Percentiles rank a stretch among this genome's conserved stretches.
Evolutionary conservation across 2,797 vertebrate genomes (phyloP).

Genomic region (Caiman crocodilus): DNA sequence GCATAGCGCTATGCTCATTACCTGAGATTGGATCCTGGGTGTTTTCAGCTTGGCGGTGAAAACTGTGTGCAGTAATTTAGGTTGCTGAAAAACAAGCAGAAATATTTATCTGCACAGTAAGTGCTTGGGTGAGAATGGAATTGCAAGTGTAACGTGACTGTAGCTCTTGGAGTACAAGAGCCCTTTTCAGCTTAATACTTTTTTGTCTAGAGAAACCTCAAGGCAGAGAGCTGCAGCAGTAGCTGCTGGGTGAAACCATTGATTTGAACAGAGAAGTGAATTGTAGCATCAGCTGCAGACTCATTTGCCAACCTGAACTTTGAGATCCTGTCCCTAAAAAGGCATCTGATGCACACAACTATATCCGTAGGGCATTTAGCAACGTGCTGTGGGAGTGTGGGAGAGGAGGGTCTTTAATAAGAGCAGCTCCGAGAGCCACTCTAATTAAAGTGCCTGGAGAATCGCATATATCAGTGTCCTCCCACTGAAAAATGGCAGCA

Average conservation of each 20-base stretch:
- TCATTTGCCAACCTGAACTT: neutral
- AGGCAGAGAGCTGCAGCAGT: neutral
- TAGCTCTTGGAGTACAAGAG: neutral
- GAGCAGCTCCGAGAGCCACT: too few relatives aligned
- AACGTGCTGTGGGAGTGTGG: too few relatives aligned
- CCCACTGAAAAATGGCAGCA: too few relatives aligned
- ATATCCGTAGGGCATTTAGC: too few relatives aligned
- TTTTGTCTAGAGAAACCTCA: neutral
- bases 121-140: neutral
- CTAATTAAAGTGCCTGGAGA: too few relatives aligned
- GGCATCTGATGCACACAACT: neutral
- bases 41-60: neutral
- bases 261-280: neutral
- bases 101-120: neutral
- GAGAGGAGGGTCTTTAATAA: too few relatives aligned
- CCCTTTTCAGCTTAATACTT: neutral
- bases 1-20: neutral
- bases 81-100: conserved; percentile 3
- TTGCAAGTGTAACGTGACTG: neutral
- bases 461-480: too few relatives aligned
- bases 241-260: neutral
- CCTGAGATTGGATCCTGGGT: neutral
- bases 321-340: neutral
- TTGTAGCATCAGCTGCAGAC: neutral
- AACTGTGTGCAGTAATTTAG: conserved; percentile 33